These are phyloP conservation scores for Podarcis muralis DNA, from an alignment of 2,113 vertebrate species.

Conservation along the genomic window DNA sequence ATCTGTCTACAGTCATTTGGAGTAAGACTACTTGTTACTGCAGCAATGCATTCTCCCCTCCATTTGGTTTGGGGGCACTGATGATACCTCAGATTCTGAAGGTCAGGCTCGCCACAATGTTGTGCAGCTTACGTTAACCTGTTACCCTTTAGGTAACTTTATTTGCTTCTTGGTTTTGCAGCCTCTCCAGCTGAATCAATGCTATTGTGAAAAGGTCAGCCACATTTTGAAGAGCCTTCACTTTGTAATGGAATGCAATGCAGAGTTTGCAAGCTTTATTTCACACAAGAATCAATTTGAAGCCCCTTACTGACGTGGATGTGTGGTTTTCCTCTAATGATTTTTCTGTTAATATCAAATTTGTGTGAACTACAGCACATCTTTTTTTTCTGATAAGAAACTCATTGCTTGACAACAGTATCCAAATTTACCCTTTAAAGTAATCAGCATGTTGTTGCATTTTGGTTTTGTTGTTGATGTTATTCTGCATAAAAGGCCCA, in stretches of 20 bases:
- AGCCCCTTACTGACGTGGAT: neutral
- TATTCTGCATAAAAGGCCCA: slow-evolving; percentile 3
- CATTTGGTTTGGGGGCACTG: slow-evolving; percentile 1
- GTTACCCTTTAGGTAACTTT: slow-evolving; percentile 52
- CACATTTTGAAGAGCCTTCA: slow-evolving; percentile 41
- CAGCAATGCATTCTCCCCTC: slow-evolving; percentile 19
- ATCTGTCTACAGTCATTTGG: neutral
- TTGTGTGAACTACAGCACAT: neutral
- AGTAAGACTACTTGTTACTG: neutral
- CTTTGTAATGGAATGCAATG: slow-evolving; percentile 42
- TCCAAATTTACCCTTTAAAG: neutral
- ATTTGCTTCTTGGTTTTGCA: slow-evolving; percentile 53
- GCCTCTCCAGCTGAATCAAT: slow-evolving; percentile 51
- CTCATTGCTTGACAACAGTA: slow-evolving; percentile 2
- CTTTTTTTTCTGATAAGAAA: slow-evolving; percentile 8
- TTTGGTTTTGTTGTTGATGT: neutral
- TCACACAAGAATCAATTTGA: slow-evolving; percentile 2
- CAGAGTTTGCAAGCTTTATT: slow-evolving; percentile 42
- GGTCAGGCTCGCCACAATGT: slow-evolving; percentile 48
- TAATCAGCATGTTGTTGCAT: neutral
- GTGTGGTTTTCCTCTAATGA: slow-evolving; percentile 34
- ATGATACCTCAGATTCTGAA: slow-evolving; percentile 57
- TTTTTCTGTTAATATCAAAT: slow-evolving; percentile 31
- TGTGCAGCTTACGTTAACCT: slow-evolving; percentile 58
- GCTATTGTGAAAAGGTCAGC: slow-evolving; percentile 70